A percentile compares a stretch with the other conserved stretches of the same genome.
Evolutionary conservation across 2,797 vertebrate genomes (phyloP).

Genomic region (Neoniphon sammara): DNA sequence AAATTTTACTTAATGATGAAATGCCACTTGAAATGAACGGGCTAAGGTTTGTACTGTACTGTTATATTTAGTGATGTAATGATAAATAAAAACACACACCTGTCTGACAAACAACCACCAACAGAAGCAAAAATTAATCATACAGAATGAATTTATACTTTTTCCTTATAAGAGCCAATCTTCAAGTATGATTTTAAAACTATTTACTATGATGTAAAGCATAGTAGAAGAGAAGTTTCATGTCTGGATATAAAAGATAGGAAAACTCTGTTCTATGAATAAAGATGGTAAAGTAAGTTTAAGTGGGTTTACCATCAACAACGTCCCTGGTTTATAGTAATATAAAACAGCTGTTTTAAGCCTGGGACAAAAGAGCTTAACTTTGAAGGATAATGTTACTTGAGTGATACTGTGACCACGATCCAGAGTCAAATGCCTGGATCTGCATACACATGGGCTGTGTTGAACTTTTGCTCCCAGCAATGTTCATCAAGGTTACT

Average conservation of each 20-base stretch:
- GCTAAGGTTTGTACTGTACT: background rate
- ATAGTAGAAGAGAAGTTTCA: too few species aligned
- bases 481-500: background rate
- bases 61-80: too few species aligned
- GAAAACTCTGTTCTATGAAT: too few species aligned
- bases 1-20: constrained; percentile 6
- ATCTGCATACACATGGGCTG: constrained; percentile 19
- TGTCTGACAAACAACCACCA: background rate
- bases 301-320: background rate
- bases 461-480: constrained; percentile 15
- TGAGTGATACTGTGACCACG: constrained; percentile 31
- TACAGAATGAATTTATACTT: too few species aligned
- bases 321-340: constrained; percentile 58
- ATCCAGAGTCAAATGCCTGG: constrained; percentile 38
- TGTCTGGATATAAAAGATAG: too few species aligned
- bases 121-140: background rate
- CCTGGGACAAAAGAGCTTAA: constrained; percentile 59
- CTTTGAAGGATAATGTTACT: constrained; percentile 43
- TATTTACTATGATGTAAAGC: too few species aligned
- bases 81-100: too few species aligned
- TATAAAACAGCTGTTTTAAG: constrained; percentile 56
- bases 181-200: too few species aligned
- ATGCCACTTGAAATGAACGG: too few species aligned
- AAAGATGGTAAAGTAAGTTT: constrained; percentile 4
- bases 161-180: too few species aligned